Base-by-base conservation (phyloP, 2,888 invertebrate genomes). In the Dolomedes plantarius region DNA sequence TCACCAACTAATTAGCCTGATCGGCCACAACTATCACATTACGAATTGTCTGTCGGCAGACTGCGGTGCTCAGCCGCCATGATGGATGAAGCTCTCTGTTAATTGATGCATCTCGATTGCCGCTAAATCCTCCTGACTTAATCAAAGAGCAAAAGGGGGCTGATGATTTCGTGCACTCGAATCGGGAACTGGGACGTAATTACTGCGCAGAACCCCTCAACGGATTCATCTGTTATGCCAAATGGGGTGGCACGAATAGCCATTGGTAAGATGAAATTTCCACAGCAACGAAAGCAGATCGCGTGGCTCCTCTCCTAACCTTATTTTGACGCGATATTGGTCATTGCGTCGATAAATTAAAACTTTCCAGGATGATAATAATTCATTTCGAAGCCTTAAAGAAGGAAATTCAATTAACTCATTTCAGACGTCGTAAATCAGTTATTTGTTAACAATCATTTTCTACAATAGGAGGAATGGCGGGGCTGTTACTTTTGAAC, bases 1-100 rank as follows among this genome's bases (percentile, higher is more conserved):
- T 77, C 85, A 78, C 72, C 85, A 36, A 13, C 62, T 85, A 85
- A 85, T 85, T 85, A 78, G 67, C 71, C 31, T 64, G 67, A 83
- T 83, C 77, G 72, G 73, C 76, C 69, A 82, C 71, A 71, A 71
- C 76, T 72, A 73, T 80, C 80, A 71, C 72, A 79, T 79, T 79
- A 79, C 78, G 31, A 39, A 82, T 76, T 76, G 71, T 82, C 75
- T 64, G 41, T 36, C 32, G 68, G 65, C 73, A 65, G 23, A 41
- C 41, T 23, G 41, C 50, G 67, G 69, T 76, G 76, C 74, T 82
- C 75, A 67, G 39, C 68, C 56, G 64, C 75, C 62, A 71, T 82
- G 82, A 82, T 82, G 75, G 68, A 82, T 82, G 41, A 46, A 39
- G 71, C 13, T 36, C 23, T 27, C 56, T 74, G 67, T 68, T 80